Evolutionary conservation across 2,888 invertebrate species (phyloP).

Genomic region (Hanleya hanleyi): DNA sequence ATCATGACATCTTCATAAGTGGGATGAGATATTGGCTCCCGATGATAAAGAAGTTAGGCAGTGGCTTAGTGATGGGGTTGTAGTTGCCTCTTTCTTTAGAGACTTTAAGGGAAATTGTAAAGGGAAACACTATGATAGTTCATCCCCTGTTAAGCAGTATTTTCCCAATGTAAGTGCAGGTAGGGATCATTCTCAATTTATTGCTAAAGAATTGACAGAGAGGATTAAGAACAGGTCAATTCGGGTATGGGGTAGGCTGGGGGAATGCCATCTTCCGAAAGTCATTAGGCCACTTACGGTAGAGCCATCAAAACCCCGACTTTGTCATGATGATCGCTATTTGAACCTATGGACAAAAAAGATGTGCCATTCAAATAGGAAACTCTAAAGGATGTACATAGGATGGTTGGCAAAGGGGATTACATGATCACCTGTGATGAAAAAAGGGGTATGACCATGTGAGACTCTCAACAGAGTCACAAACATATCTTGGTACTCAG

Average conservation of each 20-base stretch:
- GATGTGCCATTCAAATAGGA: constrained; percentile 9
- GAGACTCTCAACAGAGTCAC: not conserved
- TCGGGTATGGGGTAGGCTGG: constrained; percentile 15
- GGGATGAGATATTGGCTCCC: not conserved
- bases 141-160: not conserved
- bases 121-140: constrained; percentile 15
- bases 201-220: constrained; percentile 2
- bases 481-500: constrained; percentile 27
- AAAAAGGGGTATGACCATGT: constrained; percentile 32
- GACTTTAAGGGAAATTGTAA: constrained; percentile 30
- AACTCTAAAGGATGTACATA: constrained; percentile 17
- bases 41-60: not conserved
- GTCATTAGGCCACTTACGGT: not conserved
- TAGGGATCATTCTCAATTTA: constrained; percentile 6
- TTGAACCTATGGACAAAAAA: constrained; percentile 13
- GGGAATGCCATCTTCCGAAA: not conserved
- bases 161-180: not conserved
- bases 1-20: not conserved
- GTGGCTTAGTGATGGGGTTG: constrained; percentile 24
- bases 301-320: constrained; percentile 26
- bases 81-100: constrained; percentile 18
- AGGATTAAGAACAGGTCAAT: constrained; percentile 22
- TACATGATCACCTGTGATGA: constrained; percentile 12
- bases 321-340: constrained; percentile 24
- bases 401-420: constrained; percentile 14